Percentiles rank a stretch among this genome's conserved stretches.
Evolutionary conservation across 2,797 vertebrate species (phyloP).

Genomic region (Harpagifer antarcticus): DNA sequence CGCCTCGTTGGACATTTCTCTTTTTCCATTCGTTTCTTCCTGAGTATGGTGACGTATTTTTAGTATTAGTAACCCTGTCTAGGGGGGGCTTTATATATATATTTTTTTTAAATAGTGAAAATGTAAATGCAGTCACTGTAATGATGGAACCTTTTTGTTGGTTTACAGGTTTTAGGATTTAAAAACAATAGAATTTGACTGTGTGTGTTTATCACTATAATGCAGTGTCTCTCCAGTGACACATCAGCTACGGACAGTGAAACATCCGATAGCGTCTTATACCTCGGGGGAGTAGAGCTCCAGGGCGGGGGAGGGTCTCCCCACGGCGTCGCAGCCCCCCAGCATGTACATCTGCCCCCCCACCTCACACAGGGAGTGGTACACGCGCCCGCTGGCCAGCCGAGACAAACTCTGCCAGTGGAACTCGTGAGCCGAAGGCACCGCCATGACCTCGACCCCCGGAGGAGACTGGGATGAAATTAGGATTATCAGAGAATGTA

Average conservation of each 20-base stretch:
- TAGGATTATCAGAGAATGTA: too few relatives aligned
- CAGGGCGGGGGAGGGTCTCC: conserved; percentile 88
- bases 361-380: conserved; percentile 91
- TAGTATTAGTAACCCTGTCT: too few relatives aligned
- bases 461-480: neutral
- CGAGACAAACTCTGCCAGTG: conserved; percentile 94
- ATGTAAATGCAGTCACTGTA: neutral
- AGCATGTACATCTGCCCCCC: conserved; percentile 94
- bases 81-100: too few relatives aligned
- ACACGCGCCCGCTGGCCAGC: conserved; percentile 91
- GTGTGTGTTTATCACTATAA: too few relatives aligned
- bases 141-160: neutral
- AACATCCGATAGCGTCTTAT: neutral
- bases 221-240: too few relatives aligned
- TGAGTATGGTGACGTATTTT: too few relatives aligned
- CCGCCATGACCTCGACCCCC: conserved; percentile 82
- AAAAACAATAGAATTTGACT: too few relatives aligned
- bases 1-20: too few relatives aligned
- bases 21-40: too few relatives aligned
- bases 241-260: neutral
- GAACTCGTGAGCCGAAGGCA: conserved; percentile 90
- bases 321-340: conserved; percentile 93
- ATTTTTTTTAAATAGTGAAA: neutral
- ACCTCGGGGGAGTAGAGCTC: conserved; percentile 95
- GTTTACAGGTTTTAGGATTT: neutral